phyloP scores from a whole-genome alignment of 2,113 vertebrate genomes.

The Cinclus cinclus region DNA sequence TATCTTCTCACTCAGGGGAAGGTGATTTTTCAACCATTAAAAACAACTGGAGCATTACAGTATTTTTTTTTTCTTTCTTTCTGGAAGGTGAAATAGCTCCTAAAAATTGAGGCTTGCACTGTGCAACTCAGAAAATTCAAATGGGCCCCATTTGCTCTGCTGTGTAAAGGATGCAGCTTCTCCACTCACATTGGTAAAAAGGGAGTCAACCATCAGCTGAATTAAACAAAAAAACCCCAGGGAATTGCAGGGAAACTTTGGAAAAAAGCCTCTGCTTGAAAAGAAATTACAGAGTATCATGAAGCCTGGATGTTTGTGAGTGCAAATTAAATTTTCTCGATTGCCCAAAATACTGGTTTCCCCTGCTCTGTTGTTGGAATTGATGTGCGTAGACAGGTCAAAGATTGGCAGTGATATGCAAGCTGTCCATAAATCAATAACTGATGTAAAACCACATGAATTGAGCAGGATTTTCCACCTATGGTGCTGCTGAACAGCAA shows the following conservation, averaged over 20 bases:
- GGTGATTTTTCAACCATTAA: neutral
- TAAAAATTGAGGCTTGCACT: neutral
- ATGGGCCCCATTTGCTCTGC: neutral
- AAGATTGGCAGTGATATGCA: neutral
- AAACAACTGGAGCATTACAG: slow-evolving; percentile 4
- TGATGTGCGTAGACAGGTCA: neutral
- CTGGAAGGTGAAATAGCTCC: neutral
- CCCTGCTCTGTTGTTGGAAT: neutral
- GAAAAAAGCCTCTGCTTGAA: neutral
- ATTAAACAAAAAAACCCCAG: neutral
- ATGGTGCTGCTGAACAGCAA: neutral
- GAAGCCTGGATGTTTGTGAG: neutral
- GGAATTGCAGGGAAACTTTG: neutral
- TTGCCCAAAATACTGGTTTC: neutral
- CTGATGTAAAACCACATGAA: neutral
- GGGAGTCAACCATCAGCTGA: neutral
- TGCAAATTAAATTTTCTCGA: rapidly evolving
- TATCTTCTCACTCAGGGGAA: slow-evolving; percentile 27
- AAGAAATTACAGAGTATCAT: rapidly evolving
- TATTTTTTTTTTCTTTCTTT: neutral
- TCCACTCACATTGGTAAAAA: rapidly evolving
- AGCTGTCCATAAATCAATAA: neutral
- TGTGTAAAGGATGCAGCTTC: neutral
- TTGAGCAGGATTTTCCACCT: neutral
- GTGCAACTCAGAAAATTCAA: neutral